Evolutionary conservation across 1,140 invertebrate species (phyloP).

Genomic region (Colletes gigas): DNA sequence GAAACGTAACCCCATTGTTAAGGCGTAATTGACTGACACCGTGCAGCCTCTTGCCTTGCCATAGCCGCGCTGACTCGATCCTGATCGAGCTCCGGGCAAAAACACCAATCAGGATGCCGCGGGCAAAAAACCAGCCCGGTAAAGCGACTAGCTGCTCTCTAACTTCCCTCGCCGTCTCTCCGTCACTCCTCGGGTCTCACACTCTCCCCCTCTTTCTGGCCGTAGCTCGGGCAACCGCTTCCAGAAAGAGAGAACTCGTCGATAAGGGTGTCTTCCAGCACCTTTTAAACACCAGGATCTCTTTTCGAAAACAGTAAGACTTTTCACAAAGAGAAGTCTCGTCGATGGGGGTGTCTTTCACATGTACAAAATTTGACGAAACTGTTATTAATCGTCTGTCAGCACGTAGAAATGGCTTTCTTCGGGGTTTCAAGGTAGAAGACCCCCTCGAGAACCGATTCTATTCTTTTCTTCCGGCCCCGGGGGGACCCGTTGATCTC

Average conservation of each 20-base stretch:
- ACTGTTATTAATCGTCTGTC: no score
- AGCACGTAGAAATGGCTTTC: no score
- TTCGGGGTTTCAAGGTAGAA: background rate
- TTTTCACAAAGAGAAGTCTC: background rate
- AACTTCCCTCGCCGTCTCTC: conserved; percentile 19
- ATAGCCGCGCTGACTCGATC: conserved; percentile 60
- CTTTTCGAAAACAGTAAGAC: no score
- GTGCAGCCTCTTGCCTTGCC: conserved; percentile 59
- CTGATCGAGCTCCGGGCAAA: conserved; percentile 65
- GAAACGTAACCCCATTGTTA: conserved; percentile 79
- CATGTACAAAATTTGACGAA: no score
- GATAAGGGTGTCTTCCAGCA: no score
- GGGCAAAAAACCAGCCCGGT: conserved; percentile 63
- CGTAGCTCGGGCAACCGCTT: background rate
- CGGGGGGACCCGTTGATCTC: background rate
- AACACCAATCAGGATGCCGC: conserved; percentile 68
- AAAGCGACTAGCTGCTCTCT: conserved; percentile 54
- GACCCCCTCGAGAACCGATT: background rate
- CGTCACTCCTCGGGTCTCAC: background rate
- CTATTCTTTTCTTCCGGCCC: background rate
- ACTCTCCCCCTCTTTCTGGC: background rate
- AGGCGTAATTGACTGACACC: conserved; percentile 77
- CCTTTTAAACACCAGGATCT: no score
- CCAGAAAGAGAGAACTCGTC: background rate
- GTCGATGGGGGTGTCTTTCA: background rate